Evolutionary conservation across 2,888 invertebrate species (phyloP).

Genomic region (Trichacis sp.): DNA sequence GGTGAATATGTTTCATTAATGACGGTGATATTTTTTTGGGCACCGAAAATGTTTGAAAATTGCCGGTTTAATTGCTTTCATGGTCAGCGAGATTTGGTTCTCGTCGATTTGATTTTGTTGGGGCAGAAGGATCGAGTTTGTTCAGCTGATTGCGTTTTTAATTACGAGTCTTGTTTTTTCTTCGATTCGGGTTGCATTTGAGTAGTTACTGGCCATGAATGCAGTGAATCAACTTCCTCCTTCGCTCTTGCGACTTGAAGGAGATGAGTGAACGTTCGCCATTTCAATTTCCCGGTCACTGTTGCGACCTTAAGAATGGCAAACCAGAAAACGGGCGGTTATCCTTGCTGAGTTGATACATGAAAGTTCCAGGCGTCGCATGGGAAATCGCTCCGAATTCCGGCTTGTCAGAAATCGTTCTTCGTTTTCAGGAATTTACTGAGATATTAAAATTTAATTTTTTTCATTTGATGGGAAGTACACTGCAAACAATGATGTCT

Average conservation of each 20-base stretch:
- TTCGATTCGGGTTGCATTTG: background rate
- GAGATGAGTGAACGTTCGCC: constrained; percentile 42
- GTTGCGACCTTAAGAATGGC: constrained; percentile 55
- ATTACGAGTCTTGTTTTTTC: background rate
- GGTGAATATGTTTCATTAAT: too few relatives aligned
- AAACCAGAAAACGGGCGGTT: constrained; percentile 49
- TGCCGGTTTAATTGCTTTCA: too few relatives aligned
- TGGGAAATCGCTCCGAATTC: constrained; percentile 21
- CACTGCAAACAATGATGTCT: too few relatives aligned
- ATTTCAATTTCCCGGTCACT: constrained; percentile 59
- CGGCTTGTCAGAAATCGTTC: background rate
- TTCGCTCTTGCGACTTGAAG: constrained; percentile 22
- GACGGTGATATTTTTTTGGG: too few relatives aligned
- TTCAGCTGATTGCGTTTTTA: background rate
- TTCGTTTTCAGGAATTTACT: too few relatives aligned
- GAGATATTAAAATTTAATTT: too few relatives aligned
- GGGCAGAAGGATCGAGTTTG: background rate
- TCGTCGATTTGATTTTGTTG: background rate
- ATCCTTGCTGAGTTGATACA: constrained; percentile 53
- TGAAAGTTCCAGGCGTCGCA: constrained; percentile 24
- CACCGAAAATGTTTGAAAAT: too few relatives aligned
- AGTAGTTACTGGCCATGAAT: background rate
- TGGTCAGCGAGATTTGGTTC: background rate
- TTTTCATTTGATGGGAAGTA: too few relatives aligned
- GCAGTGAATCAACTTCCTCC: constrained; percentile 19